phyloP scores from a whole-genome alignment of 2,888 invertebrate genomes.

The Pyrgus malvae region DNA sequence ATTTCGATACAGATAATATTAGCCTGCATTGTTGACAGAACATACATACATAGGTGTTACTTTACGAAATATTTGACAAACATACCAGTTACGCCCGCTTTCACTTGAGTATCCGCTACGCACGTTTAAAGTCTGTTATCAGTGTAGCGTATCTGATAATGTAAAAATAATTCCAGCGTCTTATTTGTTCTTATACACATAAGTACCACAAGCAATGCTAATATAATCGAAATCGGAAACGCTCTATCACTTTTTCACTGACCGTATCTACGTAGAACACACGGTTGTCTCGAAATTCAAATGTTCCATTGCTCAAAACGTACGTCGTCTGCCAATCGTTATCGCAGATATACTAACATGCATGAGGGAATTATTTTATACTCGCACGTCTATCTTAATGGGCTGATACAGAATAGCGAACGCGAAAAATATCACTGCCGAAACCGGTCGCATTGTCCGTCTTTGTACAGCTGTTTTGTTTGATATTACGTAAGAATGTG shows the following conservation, averaged over 20 bases:
- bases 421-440: conserved; percentile 57
- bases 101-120: conserved; percentile 40
- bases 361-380: conserved; percentile 47
- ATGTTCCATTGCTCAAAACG: conserved; percentile 35
- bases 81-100: conserved; percentile 39
- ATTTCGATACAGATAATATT: conserved; percentile 10
- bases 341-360: conserved; percentile 63
- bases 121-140: conserved; percentile 41
- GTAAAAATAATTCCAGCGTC: conserved; percentile 11
- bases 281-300: conserved; percentile 29
- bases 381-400: conserved; percentile 55
- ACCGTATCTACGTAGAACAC: neutral
- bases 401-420: conserved; percentile 52
- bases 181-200: conserved; percentile 17
- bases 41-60: neutral
- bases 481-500: conserved; percentile 44
- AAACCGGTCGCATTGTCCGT: conserved; percentile 57
- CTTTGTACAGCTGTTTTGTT: conserved; percentile 47
- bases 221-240: neutral
- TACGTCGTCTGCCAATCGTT: conserved; percentile 64
- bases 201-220: conserved; percentile 14
- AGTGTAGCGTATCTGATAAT: conserved; percentile 36
- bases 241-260: conserved; percentile 8
- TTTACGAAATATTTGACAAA: conserved; percentile 22
- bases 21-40: conserved; percentile 5